phyloP scores from a whole-genome alignment of 2,113 vertebrate genomes.

The Aspiorhynchus laticeps region DNA sequence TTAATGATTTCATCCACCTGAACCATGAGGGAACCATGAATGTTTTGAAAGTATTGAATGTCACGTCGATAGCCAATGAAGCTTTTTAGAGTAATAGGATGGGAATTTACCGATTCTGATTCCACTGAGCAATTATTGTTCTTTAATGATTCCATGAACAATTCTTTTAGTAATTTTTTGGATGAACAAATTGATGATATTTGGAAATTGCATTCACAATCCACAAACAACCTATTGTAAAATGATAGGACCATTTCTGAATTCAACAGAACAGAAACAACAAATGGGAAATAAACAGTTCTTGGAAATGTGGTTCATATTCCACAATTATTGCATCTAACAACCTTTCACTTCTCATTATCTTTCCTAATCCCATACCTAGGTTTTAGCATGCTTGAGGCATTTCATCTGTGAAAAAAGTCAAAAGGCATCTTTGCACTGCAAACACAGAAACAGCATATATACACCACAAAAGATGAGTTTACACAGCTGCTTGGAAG shows the following conservation, averaged over 20 bases:
- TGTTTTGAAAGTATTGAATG: not conserved
- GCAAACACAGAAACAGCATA: not conserved
- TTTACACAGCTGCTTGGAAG: not conserved
- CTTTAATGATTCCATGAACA: slow-evolving; percentile 2
- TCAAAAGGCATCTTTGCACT: not conserved
- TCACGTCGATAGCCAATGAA: not conserved
- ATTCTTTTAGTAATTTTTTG: slow-evolving; percentile 18
- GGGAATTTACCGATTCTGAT: not conserved
- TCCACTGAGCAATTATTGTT: slow-evolving; percentile 1
- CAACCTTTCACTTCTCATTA: not conserved
- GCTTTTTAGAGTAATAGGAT: not conserved
- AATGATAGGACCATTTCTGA: not conserved
- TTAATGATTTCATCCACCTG: not conserved
- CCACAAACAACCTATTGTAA: not conserved
- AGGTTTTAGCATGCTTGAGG: not conserved
- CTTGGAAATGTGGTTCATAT: not conserved
- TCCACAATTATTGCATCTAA: not conserved
- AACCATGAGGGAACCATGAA: not conserved
- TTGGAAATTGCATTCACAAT: not conserved
- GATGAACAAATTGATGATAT: not conserved
- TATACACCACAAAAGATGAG: not conserved
- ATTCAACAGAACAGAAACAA: not conserved
- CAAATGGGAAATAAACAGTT: not conserved
- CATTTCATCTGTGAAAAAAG: not conserved
- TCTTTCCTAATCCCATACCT: not conserved